phyloP scores from a whole-genome alignment of 64 coral and sea anemone genomes.

The Astreopora myriophthalma region DNA sequence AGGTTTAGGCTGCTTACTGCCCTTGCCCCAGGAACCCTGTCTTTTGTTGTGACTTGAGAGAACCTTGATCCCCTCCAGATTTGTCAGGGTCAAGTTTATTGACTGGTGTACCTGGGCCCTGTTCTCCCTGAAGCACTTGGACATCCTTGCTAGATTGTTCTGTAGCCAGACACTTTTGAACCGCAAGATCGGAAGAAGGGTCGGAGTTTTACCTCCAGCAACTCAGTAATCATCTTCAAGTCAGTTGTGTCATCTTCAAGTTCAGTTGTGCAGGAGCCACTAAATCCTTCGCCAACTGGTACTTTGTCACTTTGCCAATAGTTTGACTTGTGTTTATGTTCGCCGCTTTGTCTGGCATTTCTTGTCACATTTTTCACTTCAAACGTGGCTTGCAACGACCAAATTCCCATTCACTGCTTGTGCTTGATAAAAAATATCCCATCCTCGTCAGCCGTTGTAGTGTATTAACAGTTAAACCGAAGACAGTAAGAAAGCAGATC shows the following conservation, averaged over 20 bases:
- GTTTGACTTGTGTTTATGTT: neutral
- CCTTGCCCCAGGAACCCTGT: neutral
- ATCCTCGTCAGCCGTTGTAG: neutral
- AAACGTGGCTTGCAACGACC: neutral
- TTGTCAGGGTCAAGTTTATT: neutral
- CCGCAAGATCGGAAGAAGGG: neutral
- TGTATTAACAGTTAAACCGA: neutral
- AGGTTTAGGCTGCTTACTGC: neutral
- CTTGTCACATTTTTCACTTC: neutral
- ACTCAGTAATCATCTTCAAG: neutral
- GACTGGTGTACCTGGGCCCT: neutral
- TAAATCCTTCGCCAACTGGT: conserved; percentile 44
- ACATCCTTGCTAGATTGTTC: conserved; percentile 21
- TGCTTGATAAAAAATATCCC: neutral
- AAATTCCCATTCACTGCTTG: neutral
- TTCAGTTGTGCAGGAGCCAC: neutral
- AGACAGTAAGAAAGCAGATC: neutral
- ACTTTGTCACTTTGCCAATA: conserved; percentile 35
- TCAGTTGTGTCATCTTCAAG: neutral
- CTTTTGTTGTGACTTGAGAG: neutral
- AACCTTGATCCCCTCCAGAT: neutral
- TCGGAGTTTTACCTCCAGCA: conserved; percentile 24
- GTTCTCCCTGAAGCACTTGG: neutral
- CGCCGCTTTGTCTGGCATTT: neutral
- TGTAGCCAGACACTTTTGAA: conserved; percentile 3